These are phyloP conservation scores for Orius insidiosus DNA, from an alignment of 1,140 invertebrate genomes.

Conservation along the genomic window DNA sequence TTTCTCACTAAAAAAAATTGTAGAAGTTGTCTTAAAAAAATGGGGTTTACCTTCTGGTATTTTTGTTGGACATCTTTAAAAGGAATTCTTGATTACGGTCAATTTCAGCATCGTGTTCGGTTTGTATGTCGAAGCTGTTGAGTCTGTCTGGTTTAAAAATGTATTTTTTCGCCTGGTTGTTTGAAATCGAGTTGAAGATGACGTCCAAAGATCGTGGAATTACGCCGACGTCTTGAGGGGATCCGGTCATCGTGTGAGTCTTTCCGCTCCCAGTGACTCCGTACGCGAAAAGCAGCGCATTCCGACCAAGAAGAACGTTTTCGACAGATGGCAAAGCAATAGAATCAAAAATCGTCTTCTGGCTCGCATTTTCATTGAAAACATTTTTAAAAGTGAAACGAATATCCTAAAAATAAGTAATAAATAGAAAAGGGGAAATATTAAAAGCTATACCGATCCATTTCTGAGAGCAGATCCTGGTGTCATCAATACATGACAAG, in stretches of 20 bases:
- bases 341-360: constrained; percentile 47
- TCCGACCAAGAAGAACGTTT: constrained; percentile 60
- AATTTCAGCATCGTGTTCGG: constrained; percentile 68
- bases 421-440: no score
- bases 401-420: constrained; percentile 28
- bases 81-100: constrained; percentile 28
- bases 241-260: constrained; percentile 81
- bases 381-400: constrained; percentile 68
- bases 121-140: constrained; percentile 85
- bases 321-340: constrained; percentile 73
- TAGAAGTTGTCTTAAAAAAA: background rate
- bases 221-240: constrained; percentile 38
- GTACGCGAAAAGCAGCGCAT: constrained; percentile 85
- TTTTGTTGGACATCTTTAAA: background rate
- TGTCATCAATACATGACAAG: constrained; percentile 31
- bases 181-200: constrained; percentile 75
- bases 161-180: constrained; percentile 61
- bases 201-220: constrained; percentile 67
- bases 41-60: no score
- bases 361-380: constrained; percentile 57
- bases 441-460: no score
- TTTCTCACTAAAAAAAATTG: constrained; percentile 2
- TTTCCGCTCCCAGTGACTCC: constrained; percentile 93
- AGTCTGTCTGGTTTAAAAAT: constrained; percentile 83
- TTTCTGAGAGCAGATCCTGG: constrained; percentile 39